These are phyloP conservation scores for Dendrolimus punctatus DNA, from an alignment of 1,140 invertebrate species.

Conservation along the genomic window DNA sequence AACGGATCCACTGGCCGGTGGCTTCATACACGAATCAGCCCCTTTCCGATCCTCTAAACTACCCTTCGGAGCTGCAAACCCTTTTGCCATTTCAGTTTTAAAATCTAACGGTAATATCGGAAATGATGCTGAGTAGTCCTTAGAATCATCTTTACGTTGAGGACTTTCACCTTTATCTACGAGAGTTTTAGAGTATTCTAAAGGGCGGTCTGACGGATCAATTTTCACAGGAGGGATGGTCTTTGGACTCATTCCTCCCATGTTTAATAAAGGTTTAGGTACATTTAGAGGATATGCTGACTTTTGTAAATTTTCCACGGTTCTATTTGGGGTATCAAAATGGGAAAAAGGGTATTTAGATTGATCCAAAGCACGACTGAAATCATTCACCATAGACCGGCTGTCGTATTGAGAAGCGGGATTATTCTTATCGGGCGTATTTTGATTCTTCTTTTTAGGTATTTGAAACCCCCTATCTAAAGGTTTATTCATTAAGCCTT, in stretches of 20 bases:
- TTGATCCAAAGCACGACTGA: slow-evolving; percentile 48
- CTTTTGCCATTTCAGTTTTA: slow-evolving; percentile 60
- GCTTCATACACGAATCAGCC: slow-evolving; percentile 62
- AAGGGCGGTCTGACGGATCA: slow-evolving; percentile 30
- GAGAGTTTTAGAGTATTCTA: slow-evolving; percentile 51
- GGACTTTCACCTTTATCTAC: slow-evolving; percentile 54
- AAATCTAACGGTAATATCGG: slow-evolving; percentile 59
- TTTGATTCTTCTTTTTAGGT: slow-evolving; percentile 78
- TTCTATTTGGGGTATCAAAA: slow-evolving; percentile 47
- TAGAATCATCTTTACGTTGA: slow-evolving; percentile 51
- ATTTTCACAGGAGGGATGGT: slow-evolving; percentile 39
- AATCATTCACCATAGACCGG: slow-evolving; percentile 60
- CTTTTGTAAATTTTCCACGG: slow-evolving; percentile 47
- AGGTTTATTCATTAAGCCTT: slow-evolving; percentile 80
- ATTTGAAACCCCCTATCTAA: slow-evolving; percentile 88
- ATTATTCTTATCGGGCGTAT: slow-evolving; percentile 57
- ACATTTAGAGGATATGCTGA: slow-evolving; percentile 56
- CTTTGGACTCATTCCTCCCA: slow-evolving; percentile 58
- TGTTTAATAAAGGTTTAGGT: slow-evolving; percentile 56
- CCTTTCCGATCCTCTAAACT: slow-evolving; percentile 56
- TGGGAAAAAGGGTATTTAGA: slow-evolving; percentile 57
- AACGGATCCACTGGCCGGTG: slow-evolving; percentile 49
- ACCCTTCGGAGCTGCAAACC: slow-evolving; percentile 58
- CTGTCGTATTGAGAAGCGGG: slow-evolving; percentile 55
- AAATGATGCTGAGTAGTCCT: slow-evolving; percentile 47